These are phyloP conservation scores for Perithous albicinctus DNA, from an alignment of 2,888 invertebrate genomes.

Conservation along the genomic window DNA sequence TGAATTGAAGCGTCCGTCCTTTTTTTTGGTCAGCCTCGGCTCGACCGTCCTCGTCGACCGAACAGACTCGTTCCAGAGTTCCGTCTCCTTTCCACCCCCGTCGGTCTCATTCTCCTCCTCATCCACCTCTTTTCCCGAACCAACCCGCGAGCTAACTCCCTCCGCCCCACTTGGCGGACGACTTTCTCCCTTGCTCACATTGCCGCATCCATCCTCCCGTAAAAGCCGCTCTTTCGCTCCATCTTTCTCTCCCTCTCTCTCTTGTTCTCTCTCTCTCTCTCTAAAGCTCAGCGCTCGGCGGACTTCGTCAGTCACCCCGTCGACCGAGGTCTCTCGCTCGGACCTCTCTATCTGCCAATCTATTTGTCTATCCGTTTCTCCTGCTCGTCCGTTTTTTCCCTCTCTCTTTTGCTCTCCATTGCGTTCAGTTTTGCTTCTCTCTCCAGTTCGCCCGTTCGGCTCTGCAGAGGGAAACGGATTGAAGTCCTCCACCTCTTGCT, in stretches of 20 bases:
- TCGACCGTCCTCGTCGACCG: conserved; percentile 67
- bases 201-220: conserved; percentile 68
- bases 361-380: conserved; percentile 67
- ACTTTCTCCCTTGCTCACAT: conserved; percentile 74
- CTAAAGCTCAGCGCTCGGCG: conserved; percentile 30
- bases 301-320: conserved; percentile 59
- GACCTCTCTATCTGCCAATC: conserved; percentile 63
- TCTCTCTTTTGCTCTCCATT: conserved; percentile 21
- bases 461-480: conserved; percentile 49
- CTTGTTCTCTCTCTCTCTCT: no score
- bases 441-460: conserved; percentile 40
- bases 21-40: conserved; percentile 83
- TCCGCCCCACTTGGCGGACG: conserved; percentile 62
- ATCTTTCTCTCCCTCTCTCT: conserved; percentile 54
- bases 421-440: conserved; percentile 42
- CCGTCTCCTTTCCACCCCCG: conserved; percentile 69
- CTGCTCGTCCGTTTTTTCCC: conserved; percentile 39
- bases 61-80: conserved; percentile 74
- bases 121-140: conserved; percentile 65
- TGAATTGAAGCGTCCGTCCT: conserved; percentile 84
- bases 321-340: conserved; percentile 35
- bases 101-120: conserved; percentile 65
- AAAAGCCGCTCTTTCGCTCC: conserved; percentile 60
- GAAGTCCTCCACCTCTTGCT: conserved; percentile 48
- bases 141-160: conserved; percentile 69